Base-by-base conservation (phyloP, 37 sponge, comb jelly and placozoan genomes). In the Petrosia ficiformis region DNA sequence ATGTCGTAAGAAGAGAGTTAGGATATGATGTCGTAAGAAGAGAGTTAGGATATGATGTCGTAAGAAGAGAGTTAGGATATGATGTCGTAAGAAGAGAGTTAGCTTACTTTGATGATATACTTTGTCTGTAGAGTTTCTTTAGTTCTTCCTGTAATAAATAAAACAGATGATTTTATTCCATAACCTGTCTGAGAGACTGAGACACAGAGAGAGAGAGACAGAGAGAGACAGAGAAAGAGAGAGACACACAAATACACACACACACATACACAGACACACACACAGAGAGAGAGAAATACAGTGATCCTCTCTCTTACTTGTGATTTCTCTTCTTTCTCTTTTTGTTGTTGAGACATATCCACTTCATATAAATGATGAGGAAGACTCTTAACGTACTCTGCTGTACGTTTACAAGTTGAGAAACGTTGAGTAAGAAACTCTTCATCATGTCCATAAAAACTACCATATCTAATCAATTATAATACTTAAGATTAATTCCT, bases 381-480 rank as follows among this genome's bases (percentile, higher is more conserved):
- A 29, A 89, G 80, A 29, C 78, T 44, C 72, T 89, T 84, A 16
- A 78, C 48, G 43, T 83, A 84, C 42, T 74, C 75, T 29, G 40
- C 21, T 10, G 89, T 84, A 1, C 89, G 66, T 39, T 60, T 67
- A 59, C 84, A 83, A 24, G 76, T 73, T 33, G 84, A 75, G 58
- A 84, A 83, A 14, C 80, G 59, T 16, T 76, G 78, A n/a, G 60
- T 32, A 1, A 88, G 63, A 37, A 76, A 64, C 2, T 73, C 31
- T 37, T 83, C 80, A 44, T 84, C 84, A 35, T 84, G 79, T 8
- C 89, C 89, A 75, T 89, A 77, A 69, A 89, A 89, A 74, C 84
- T 80, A 10, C 89, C 89, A 43, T 71, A 84, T 66, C 80, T 82
- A 30, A n/a, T 43, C 0, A 28, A 35, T 11, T 5, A 35, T 11